These are phyloP conservation scores for Philotrypesis tridentata DNA, from an alignment of 1,140 invertebrate species.

Conservation along the genomic window DNA sequence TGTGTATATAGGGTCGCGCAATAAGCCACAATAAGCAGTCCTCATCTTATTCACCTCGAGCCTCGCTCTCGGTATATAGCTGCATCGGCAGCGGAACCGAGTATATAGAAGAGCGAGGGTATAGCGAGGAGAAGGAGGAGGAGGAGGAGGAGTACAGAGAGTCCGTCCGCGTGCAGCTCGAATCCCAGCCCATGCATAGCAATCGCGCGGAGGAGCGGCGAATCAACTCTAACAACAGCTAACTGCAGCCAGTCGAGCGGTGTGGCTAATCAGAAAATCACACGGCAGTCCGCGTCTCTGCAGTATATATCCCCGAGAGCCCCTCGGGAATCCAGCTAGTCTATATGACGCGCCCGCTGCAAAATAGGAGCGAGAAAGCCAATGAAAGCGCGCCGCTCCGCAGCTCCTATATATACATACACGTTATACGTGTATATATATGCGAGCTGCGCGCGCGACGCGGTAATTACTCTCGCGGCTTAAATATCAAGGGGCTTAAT, in stretches of 20 bases:
- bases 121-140: background rate
- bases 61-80: too few relatives aligned
- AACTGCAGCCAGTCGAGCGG: slow-evolving; percentile 71
- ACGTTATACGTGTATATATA: background rate
- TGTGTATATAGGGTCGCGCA: too few relatives aligned
- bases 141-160: background rate
- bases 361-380: background rate
- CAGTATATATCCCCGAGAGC: background rate
- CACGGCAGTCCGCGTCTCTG: slow-evolving; percentile 55
- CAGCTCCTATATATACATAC: background rate
- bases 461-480: slow-evolving; percentile 65
- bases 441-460: slow-evolving; percentile 52
- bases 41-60: too few relatives aligned
- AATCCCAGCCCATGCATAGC: slow-evolving; percentile 74
- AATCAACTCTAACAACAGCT: slow-evolving; percentile 70
- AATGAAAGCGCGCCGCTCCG: too few relatives aligned
- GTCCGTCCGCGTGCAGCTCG: slow-evolving; percentile 54
- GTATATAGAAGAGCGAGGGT: background rate
- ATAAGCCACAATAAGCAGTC: too few relatives aligned
- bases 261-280: slow-evolving; percentile 73
- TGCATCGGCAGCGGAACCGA: too few relatives aligned
- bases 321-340: slow-evolving; percentile 4
- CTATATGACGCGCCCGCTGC: background rate
- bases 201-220: slow-evolving; percentile 59
- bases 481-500: slow-evolving; percentile 69